Conservation (phyloP, 2,888 invertebrate genomes). For the Meteorus cinctellus region DNA sequence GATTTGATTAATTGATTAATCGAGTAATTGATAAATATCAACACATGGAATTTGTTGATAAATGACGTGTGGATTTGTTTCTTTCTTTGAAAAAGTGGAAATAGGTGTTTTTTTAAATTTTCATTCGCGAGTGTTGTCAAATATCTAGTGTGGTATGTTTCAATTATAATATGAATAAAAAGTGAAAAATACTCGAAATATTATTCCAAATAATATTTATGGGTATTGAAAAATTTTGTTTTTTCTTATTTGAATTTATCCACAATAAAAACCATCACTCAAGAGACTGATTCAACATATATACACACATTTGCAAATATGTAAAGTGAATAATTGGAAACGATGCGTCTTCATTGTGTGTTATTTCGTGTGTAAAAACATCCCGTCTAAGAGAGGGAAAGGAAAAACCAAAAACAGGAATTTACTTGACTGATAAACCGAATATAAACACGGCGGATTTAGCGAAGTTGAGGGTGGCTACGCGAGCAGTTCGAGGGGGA, state of each 20-base stretch:
- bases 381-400: neutral
- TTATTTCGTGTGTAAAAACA: neutral
- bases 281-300: conserved; percentile 37
- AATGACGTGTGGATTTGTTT: conserved; percentile 10
- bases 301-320: conserved; percentile 43
- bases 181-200: no score
- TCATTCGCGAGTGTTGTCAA: conserved; percentile 30
- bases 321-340: neutral
- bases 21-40: neutral
- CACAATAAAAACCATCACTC: neutral
- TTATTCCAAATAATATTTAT: no score
- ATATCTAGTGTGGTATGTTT: neutral
- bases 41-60: neutral
- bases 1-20: neutral
- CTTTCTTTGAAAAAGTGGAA: neutral
- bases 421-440: neutral
- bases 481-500: neutral
- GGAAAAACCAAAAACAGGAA: no score
- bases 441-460: conserved; percentile 1
- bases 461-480: neutral
- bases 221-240: no score
- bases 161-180: no score
- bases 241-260: conserved; percentile 15
- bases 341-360: neutral
- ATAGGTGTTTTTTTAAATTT: conserved; percentile 11